These are phyloP conservation scores for Synergus laeviventris DNA, from an alignment of 2,888 invertebrate genomes.

Conservation along the genomic window DNA sequence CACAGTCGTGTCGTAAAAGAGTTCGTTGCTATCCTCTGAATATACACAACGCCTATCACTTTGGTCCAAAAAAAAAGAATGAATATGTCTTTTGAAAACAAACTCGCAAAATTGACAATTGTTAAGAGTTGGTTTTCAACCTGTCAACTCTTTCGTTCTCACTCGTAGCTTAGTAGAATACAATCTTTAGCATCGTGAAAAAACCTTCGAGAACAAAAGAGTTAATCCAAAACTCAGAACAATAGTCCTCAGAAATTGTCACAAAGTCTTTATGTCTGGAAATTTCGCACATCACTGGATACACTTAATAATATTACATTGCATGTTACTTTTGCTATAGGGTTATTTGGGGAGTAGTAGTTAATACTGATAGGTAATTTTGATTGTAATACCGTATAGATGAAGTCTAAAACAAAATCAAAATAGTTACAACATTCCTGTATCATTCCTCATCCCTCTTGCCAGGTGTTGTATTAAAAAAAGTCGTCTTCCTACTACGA, in stretches of 20 bases:
- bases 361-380: conserved; percentile 40
- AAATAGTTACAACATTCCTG: conserved; percentile 12
- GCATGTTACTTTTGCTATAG: conserved; percentile 16
- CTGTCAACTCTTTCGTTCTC: background rate
- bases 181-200: background rate
- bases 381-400: conserved; percentile 29
- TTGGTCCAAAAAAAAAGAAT: conserved; percentile 11
- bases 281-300: background rate
- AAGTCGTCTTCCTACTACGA: background rate
- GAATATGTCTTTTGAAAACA: background rate
- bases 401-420: conserved; percentile 13
- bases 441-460: conserved; percentile 1
- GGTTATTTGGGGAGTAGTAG: conserved; percentile 26
- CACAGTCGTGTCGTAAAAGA: conserved; percentile 22
- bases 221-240: conserved; percentile 4
- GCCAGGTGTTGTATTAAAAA: background rate
- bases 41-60: conserved; percentile 31
- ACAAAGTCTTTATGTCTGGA: conserved; percentile 16
- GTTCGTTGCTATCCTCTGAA: conserved; percentile 29
- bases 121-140: background rate
- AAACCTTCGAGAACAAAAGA: background rate
- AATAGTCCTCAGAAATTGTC: background rate
- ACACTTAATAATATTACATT: conserved; percentile 24
- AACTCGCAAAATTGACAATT: background rate
- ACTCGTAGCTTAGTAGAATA: background rate